Base-by-base conservation (phyloP, 2,888 invertebrate genomes). In the Microplitis manilae region DNA sequence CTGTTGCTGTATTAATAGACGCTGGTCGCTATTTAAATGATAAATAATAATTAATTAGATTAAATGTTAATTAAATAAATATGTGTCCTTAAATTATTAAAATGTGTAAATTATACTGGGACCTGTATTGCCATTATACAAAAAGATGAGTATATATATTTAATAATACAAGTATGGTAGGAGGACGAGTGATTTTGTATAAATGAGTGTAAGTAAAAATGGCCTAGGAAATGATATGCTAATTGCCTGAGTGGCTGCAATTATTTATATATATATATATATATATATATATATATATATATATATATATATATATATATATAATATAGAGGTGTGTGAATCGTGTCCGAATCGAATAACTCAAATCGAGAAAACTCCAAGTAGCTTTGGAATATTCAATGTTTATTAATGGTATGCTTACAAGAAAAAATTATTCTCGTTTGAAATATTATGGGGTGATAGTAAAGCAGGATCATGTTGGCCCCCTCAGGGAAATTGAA, bases 1-100 rank as follows among this genome's bases (percentile, higher is more conserved):
- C 68, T 61, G 62, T 69, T 75, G 75, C 68, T 69, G 62, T 61
- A 68, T 20, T 62, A 9, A 75, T 69, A 62, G 62, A 7, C n/a
- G 74, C 74, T 75, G 74, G 62, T 60, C 61, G 61, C 68, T 40
- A 13, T 68, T 41, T 69, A 1, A 62, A 15, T 62, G 5, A 62
- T 62, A 13, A 30, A 50, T 50, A 50, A 62, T 20, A 13, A 30
- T 6, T 50, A 50, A 50, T 8, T 50, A 50, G 50, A 13, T 13
- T 50, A 13, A 50, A 50, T 50, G 50, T 50, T 50, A 13, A 50
- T 13, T 2, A 39, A 13, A 40, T 40, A 17, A 41, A 68, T 68
- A 60, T 74, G 68, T 17, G 60, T 67, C 68, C 50, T 8, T 41
- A 13, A 15, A 74, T 67, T 15, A 62, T 7, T 15, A 15, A 50